These are phyloP conservation scores for Volucella bombylans DNA, from an alignment of 2,888 invertebrate genomes.

Conservation along the genomic window DNA sequence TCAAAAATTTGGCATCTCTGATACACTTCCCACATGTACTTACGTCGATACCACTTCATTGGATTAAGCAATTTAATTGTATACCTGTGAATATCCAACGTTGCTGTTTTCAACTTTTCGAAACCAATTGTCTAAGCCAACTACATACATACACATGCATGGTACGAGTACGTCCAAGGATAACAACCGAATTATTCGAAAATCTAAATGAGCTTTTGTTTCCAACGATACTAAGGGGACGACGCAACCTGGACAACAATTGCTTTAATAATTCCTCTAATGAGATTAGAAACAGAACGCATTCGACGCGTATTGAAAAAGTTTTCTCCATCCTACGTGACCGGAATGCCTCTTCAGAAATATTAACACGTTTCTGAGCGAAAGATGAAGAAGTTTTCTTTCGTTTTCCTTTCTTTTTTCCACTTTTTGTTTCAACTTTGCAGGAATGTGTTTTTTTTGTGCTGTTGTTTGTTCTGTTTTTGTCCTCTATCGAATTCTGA, in stretches of 20 bases:
- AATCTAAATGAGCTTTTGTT: conserved; percentile 71
- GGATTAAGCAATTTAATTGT: too few relatives aligned
- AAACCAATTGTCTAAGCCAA: neutral
- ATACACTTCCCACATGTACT: too few relatives aligned
- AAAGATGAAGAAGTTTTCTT: conserved; percentile 51
- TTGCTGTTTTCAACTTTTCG: neutral
- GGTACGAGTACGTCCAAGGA: neutral
- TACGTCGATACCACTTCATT: too few relatives aligned
- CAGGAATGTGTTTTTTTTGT: conserved; percentile 21
- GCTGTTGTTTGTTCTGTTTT: conserved; percentile 22
- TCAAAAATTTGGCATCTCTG: too few relatives aligned
- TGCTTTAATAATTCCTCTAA: conserved; percentile 73
- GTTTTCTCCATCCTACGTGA: conserved; percentile 71
- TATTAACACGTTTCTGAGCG: conserved; percentile 66
- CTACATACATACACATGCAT: neutral
- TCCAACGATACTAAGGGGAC: conserved; percentile 53
- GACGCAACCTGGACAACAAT: conserved; percentile 70
- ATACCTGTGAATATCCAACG: neutral
- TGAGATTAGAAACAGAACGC: conserved; percentile 73
- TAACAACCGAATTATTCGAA: conserved; percentile 67
- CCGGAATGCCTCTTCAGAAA: conserved; percentile 64
- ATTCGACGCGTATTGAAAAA: conserved; percentile 74
- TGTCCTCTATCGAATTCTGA: conserved; percentile 68
- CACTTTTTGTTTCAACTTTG: conserved; percentile 9
- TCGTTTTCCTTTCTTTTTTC: conserved; percentile 20